These are phyloP conservation scores for Apamea sordens DNA, from an alignment of 2,888 invertebrate genomes.

Conservation along the genomic window DNA sequence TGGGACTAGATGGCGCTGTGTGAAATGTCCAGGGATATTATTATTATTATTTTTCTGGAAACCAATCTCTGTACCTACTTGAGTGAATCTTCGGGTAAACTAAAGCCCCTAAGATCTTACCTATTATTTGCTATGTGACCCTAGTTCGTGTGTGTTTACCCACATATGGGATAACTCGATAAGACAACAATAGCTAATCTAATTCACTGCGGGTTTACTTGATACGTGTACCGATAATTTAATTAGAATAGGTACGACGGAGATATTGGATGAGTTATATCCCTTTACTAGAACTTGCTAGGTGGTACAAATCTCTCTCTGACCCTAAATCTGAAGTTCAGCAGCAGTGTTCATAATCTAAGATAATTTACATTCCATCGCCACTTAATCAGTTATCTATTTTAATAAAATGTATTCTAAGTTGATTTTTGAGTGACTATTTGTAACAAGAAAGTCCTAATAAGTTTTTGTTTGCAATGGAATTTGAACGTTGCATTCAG, in stretches of 20 bases:
- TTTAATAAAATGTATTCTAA: no score
- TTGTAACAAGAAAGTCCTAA: no score
- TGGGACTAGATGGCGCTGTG: no score
- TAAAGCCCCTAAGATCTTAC: not conserved
- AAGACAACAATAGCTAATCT: conserved; percentile 33
- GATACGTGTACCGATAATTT: conserved; percentile 18
- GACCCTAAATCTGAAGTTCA: not conserved
- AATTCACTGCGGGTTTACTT: conserved; percentile 14
- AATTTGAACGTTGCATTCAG: no score
- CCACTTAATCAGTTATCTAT: no score
- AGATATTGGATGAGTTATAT: conserved; percentile 1
- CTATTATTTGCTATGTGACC: conserved; percentile 20
- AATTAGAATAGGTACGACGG: not conserved
- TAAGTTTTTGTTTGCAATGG: no score
- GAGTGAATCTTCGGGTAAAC: not conserved
- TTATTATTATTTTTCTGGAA: not conserved
- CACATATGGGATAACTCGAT: conserved; percentile 26
- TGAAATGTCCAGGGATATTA: no score
- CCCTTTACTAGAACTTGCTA: not conserved
- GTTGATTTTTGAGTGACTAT: no score
- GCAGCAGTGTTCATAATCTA: no score
- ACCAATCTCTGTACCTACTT: not conserved
- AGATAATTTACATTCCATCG: no score
- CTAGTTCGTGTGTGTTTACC: not conserved
- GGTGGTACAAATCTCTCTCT: not conserved